Evolutionary conservation across 2,113 vertebrate species (phyloP), one percentile per base, ranked within the genome.

Genomic region (Parus major): DNA sequence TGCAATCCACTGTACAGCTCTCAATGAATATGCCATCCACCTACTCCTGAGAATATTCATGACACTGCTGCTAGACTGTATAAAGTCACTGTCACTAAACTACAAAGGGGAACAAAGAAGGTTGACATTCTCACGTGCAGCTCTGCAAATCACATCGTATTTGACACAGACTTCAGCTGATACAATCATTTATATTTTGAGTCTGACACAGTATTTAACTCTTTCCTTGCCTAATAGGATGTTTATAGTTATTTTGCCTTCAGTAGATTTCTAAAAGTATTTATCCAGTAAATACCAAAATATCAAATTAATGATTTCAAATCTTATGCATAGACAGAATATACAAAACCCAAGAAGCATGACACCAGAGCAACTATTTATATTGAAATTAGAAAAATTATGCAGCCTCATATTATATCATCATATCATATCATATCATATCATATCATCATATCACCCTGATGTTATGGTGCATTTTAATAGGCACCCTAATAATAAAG

Each of bases 31-130:
- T 73, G 73, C 79, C 71, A 82, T 85, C 56, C 80, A 44, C 69
- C 65, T 86, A 61, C 64, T 72, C 90, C 70, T 79, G 83, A 88
- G 72, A 90, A 79, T 92, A 86, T 64, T 86, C 72, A 70, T 57
- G 88, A 64, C 44, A 36, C 35, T 83, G 49, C 76, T 86, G 52
- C 61, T 95, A 83, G 93, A 91, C 81, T 87, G 47, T 78, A 18
- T 86, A 83, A 96, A 94, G 75, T 93, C 91, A 85, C 71, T 92
- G 47, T 93, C 73, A 55, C 78, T 87, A 75, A 80, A 94, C 49
- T 73, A 66, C 33, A 63, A 21, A 14, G 20, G 78, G 52, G 91
- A 94, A 90, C 86, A 75, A 91, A 92, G 86, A 76, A 71, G 50
- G 60, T 6, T 95, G 89, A 78, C 70, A 84, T 90, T 94, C 82